Base-by-base conservation (phyloP, 2,888 invertebrate species). In the Peribatodes rhomboidaria region DNA sequence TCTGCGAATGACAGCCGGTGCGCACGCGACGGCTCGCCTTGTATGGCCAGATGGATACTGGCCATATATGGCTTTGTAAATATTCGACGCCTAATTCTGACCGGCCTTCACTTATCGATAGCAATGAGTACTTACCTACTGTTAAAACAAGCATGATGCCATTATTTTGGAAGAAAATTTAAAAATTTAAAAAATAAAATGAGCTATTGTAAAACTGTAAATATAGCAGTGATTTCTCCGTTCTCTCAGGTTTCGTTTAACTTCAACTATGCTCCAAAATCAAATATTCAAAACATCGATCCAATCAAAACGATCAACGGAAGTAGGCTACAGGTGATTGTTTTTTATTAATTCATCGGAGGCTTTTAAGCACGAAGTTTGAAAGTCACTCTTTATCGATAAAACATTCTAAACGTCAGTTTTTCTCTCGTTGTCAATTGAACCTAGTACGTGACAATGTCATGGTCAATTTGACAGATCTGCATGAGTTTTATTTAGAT, bases 31-130 rank as follows among this genome's bases (percentile, higher is more conserved):
- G 42, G n/a, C 56, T 53, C 46, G 42, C 84, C 83, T 69, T 86
- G 81, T 82, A 86, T 63, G 83, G 85, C 56, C 69, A 70, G 71
- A 67, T 74, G 75, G 68, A 49, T 33, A 27, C 57, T 49, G 33
- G 50, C 83, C 84, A 68, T 86, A 80, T 83, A 86, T 61, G 71
- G 72, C 63, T 73, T 81, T 81, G 81, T 88, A 83, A 87, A 86
- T 85, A 85, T 86, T 85, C 83, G 83, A 83, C 81, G 84, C 84
- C 86, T 85, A 86, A 86, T 85, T 86, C 77, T 82, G 81, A 80
- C 78, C 73, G 74, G 65, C 70, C 59, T 64, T 61, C 65, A 62
- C 71, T 70, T 50, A 49, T 41, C 16, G 37, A 52, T 11, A 49
- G 22, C 14, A 11, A 13, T 49, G 31, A 7, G 14, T 37, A 49